A percentile compares a stretch with the other conserved stretches of the same genome.
phyloP scores from a whole-genome alignment of 1,140 invertebrate species.

The Drosophila kanapiae region DNA sequence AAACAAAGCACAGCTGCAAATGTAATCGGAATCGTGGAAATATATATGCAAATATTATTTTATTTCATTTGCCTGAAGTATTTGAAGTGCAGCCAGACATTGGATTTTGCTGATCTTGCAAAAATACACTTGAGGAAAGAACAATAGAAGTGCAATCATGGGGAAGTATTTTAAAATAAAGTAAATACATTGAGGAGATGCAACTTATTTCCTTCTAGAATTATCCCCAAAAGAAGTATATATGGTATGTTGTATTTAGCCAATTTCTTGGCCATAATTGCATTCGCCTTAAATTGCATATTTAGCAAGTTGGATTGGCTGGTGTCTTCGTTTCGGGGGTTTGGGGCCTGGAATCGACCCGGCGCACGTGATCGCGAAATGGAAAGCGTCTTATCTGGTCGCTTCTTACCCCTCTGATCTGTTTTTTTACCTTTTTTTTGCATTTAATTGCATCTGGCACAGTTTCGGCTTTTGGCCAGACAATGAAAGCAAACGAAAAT shows the following conservation, averaged over 20 bases:
- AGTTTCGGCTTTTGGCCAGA: conserved; percentile 48
- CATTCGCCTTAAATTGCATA: conserved; percentile 71
- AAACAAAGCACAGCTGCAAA: conserved; percentile 32
- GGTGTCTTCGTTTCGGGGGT: not conserved
- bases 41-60: conserved; percentile 8
- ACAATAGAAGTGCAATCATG: not conserved
- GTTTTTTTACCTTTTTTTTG: conserved; percentile 9
- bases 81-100: conserved; percentile 25
- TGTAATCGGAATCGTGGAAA: conserved; percentile 25
- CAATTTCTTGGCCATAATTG: conserved; percentile 35
- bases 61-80: conserved; percentile 18
- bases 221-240: too few species aligned
- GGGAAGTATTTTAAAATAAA: not conserved
- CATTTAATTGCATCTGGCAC: conserved; percentile 62
- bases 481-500: conserved; percentile 47
- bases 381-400: conserved; percentile 57
- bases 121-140: conserved; percentile 4
- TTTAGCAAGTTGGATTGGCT: conserved; percentile 60
- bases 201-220: too few species aligned
- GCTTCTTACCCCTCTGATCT: conserved; percentile 26
- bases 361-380: conserved; percentile 73
- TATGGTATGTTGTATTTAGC: not conserved
- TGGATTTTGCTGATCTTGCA: conserved; percentile 34
- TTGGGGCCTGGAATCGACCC: conserved; percentile 29
- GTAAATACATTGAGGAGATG: not conserved